These are phyloP conservation scores for Hymenopus coronatus DNA, from an alignment of 2,888 invertebrate genomes.

Conservation along the genomic window DNA sequence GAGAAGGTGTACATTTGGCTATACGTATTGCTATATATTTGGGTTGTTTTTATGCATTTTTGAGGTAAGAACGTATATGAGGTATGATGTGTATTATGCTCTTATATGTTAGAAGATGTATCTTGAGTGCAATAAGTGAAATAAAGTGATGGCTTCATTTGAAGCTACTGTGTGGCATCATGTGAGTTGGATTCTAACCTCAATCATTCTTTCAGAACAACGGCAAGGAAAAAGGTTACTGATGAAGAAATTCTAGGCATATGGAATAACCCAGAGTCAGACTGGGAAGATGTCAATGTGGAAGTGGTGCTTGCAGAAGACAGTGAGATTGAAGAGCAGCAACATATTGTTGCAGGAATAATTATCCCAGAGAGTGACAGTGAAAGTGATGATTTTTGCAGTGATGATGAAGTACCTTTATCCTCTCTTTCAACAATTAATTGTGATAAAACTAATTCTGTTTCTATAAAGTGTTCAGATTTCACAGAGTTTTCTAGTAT, in stretches of 20 bases:
- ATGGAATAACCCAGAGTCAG: neutral
- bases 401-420: neutral
- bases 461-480: neutral
- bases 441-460: neutral
- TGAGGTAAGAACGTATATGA: too few species aligned
- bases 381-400: neutral
- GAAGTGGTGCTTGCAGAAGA: neutral
- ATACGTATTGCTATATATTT: too few species aligned
- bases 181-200: neutral
- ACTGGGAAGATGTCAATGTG: neutral
- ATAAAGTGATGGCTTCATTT: too few species aligned
- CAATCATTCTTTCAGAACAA: neutral
- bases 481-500: neutral
- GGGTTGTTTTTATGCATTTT: too few species aligned
- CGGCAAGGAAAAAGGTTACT: neutral
- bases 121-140: too few species aligned
- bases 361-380: neutral
- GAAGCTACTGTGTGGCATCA: too few species aligned
- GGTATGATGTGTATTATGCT: too few species aligned
- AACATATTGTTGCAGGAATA: neutral
- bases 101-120: too few species aligned
- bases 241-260: neutral
- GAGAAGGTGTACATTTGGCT: too few species aligned
- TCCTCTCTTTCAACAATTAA: neutral
- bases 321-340: neutral